Base-by-base conservation (phyloP, 1,140 invertebrate species). In the Drosophila watanabei region DNA sequence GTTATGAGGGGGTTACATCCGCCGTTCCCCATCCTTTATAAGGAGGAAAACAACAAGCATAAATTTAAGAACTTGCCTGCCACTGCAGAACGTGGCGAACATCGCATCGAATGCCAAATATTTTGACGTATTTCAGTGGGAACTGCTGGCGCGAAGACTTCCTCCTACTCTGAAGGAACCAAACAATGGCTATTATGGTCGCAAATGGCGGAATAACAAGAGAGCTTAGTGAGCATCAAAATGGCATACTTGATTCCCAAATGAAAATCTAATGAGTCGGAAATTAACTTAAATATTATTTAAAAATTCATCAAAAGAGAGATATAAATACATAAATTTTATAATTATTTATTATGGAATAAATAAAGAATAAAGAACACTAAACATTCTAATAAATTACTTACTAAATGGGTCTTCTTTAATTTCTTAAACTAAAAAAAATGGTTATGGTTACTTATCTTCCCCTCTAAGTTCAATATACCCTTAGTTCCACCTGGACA, bases 71-170 rank as follows among this genome's bases (percentile, higher is more conserved):
- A 41, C 37, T 56, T 58, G 77, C 32, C 43, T 60, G 46, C 59
- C 33, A 70, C 37, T 60, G 51, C 68, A 52, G 75, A 71, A 61
- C 63, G 79, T 75, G 71, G 71, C 45, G 71, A 82, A 82, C 32
- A 46, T 57, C 64, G 70, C 86, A 90, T 90, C 86, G 86, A 90
- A 90, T 86, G 87, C 82, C 86, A 90, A 90, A 90, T 90, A 90
- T 90, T 90, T 90, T 90, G 86, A 90, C 79, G 86, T 91, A 86
- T 90, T 86, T 90, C 86, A 69, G 65, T 70, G 65, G 75, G n/a
- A 51, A 32, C 54, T 41, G 43, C 32, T 28, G 48, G 33, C 30
- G 24, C 54, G 61, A 43, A 48, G 28, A 35, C 24, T 30, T 6
- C 18, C 28, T 52, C 63, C 20, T 24, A 41, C 18, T 11, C 30